Percentiles rank a stretch among this genome's conserved stretches.
These are phyloP conservation scores for Dicentrarchus labrax DNA, from an alignment of 2,113 vertebrate genomes.

Conservation along the genomic window DNA sequence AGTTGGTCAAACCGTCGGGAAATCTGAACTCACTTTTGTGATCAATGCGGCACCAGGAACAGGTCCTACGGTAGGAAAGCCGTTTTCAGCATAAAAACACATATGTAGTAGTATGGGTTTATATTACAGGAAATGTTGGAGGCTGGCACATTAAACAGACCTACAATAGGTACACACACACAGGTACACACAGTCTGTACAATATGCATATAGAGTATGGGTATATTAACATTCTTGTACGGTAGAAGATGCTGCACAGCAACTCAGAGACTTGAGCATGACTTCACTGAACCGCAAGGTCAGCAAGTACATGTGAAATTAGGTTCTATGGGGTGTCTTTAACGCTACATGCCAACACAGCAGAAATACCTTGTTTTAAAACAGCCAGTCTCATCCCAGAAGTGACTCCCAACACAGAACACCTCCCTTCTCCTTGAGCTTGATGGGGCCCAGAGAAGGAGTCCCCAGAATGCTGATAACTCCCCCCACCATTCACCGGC, in stretches of 20 bases:
- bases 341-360: conserved; percentile 34
- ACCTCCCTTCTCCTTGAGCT: conserved; percentile 69
- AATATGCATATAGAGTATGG: neutral
- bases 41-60: conserved; percentile 17
- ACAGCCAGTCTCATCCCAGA: conserved; percentile 58
- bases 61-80: conserved; percentile 3
- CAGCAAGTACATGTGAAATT: conserved; percentile 40
- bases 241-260: conserved; percentile 12
- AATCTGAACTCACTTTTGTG: conserved; percentile 14
- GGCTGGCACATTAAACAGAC: neutral
- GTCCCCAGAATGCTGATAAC: conserved; percentile 82
- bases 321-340: conserved; percentile 11
- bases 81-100: conserved; percentile 1
- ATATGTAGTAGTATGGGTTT: conserved; percentile 8
- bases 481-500: conserved; percentile 74
- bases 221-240: neutral
- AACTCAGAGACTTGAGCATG: conserved; percentile 28
- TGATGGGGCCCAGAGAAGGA: conserved; percentile 68
- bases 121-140: neutral
- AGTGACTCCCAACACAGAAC: conserved; percentile 55
- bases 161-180: neutral
- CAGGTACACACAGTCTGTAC: neutral
- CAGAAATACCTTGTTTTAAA: conserved; percentile 62
- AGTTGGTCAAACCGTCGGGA: conserved; percentile 1
- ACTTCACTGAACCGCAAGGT: conserved; percentile 48